Percentiles rank a stretch among this genome's conserved stretches.
phyloP scores from a whole-genome alignment of 2,113 vertebrate species.

The Alethe diademata region DNA sequence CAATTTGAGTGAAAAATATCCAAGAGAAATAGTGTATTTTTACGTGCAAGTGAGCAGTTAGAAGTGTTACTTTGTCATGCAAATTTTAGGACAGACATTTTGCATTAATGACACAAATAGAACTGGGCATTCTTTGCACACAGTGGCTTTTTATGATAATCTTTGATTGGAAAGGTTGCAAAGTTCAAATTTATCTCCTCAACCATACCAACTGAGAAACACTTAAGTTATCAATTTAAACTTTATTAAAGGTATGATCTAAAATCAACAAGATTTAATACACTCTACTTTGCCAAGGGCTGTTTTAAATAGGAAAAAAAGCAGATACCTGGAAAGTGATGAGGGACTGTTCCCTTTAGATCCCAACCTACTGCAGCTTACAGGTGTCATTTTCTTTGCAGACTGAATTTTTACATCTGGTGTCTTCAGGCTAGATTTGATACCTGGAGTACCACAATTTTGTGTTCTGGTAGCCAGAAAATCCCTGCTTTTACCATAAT shows the following conservation, averaged over 20 bases:
- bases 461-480: constrained; percentile 61
- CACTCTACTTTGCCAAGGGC: neutral
- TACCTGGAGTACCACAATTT: constrained; percentile 60
- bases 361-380: constrained; percentile 16
- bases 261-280: neutral
- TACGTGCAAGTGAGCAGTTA: neutral
- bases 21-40: neutral
- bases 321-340: constrained; percentile 68
- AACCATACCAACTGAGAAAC: neutral
- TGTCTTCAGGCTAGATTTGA: constrained; percentile 55
- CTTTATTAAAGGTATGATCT: neutral
- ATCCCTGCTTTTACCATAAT: constrained; percentile 80
- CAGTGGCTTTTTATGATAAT: neutral
- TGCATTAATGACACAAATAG: neutral
- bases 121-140: neutral
- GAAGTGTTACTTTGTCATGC: neutral
- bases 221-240: neutral
- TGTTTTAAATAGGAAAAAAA: neutral
- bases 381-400: constrained; percentile 34
- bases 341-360: constrained; percentile 66
- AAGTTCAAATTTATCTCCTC: neutral
- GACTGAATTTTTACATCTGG: constrained; percentile 55
- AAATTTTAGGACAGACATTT: neutral
- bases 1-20: neutral
- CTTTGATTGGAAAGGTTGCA: neutral